Evolutionary conservation across 2,888 invertebrate genomes (phyloP), one percentile per base, ranked within the genome.

Genomic region (Idaea biselata): DNA sequence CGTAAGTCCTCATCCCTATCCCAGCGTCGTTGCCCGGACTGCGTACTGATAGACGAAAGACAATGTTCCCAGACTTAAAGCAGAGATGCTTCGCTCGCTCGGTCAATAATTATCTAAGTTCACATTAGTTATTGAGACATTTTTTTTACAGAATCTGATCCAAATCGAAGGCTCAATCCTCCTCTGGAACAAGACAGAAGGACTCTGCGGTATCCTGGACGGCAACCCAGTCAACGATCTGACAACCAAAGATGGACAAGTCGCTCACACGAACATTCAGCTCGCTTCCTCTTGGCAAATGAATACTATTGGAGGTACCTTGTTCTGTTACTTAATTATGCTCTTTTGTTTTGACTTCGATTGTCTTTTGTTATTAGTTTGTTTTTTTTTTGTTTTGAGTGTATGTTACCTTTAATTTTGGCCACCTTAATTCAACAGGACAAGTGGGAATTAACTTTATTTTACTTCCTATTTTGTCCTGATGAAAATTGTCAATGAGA

Each of bases 191-290:
- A 94, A 95, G 74, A 96, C 97, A 0, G 94, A 94, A 67, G 98
- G 98, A 62, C 89, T 98, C 0, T 98, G 98, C 79, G 98, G 98
- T 0, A 93, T 91, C 0, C 86, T 97, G 71, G 96, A 98, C 81
- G 96, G 96, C 0, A 93, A 95, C 73, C 84, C 90, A 6, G 86
- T 86, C 7, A 96, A 97, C 76, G 97, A 98, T 81, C 91, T 96
- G 68, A 81, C 87, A 44, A 94, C 94, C 0, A 93, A 93, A 72
- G 95, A 95, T 44, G 95, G 95, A 0, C 86, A 81, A 0, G 73
- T 87, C 3, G 93, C 91, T 57, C 86, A 75, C 75, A 88, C 89
- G 32, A 86, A 94, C 18, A 78, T 91, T 0, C 91, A 93, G 0
- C 84, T 95, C 61, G 94, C 94, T 0, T 86, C 91, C 0, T 94